Base-by-base conservation (phyloP, 2,113 vertebrate species). In the Pungitius pungitius region DNA sequence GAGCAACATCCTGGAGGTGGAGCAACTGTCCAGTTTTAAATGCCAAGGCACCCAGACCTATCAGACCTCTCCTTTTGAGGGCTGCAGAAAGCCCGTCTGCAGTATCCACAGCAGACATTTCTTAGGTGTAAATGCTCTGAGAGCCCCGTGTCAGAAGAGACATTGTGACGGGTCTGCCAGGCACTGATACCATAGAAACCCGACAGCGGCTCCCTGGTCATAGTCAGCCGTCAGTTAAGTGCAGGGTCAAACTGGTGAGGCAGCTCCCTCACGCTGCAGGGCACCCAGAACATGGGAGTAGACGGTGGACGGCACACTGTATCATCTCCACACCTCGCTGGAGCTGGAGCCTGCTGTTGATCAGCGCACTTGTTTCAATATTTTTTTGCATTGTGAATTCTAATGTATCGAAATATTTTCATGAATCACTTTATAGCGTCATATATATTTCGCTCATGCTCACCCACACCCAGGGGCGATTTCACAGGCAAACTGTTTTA, bases 121-220 rank as follows among this genome's bases (percentile, higher is more conserved):
- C 40, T 69, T 5, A 22, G 30, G 72, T 58, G 64, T 58, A 61
- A 89, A 69, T 77, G 70, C 73, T 78, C 30, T 6, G 62, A 72
- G 79, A 85, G 77, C 84, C 69, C 63, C 17, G 67, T 81, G 88
- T 85, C 82, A 84, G 80, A 76, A 57, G 76, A 78, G 77, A 88
- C 75, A 70, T 78, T 43, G 73, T 73, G 78, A 65, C 8, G 10
- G 20, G 42, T 70, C 78, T 83, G 66, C 52, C 73, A 65, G 62
- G 20, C 55, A 24, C 78, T 51, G 85, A 85, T 52, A 52, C n/a
- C n/a, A 13, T 81, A 76, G 70, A 82, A 74, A 73, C 78, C 81
- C 69, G 68, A 76, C 51, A 65, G 26, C 18, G 37, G 5, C 61
- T 84, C 78, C 58, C 55, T 59, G 51, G 75, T 66, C 9, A 18